Percentiles rank a stretch among this genome's conserved stretches.
Evolutionary conservation across 2,797 vertebrate genomes (phyloP).

Genomic region (Leptatherina wallacei): DNA sequence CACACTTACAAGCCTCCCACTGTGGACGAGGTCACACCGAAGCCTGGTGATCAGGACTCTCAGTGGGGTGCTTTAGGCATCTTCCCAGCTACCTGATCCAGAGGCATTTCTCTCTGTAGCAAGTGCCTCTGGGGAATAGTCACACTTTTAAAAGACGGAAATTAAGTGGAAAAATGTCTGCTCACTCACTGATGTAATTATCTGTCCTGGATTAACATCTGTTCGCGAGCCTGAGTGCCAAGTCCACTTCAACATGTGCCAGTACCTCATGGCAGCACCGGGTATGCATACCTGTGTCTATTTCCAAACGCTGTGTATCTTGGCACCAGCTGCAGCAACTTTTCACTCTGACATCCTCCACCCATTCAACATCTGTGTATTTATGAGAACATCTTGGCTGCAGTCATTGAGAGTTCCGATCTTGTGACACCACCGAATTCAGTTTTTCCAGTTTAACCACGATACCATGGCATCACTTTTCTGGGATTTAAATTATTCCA

Average conservation of each 20-base stretch:
- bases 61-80: constrained; percentile 64
- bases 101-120: constrained; percentile 70
- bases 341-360: constrained; percentile 84
- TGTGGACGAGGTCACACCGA: constrained; percentile 66
- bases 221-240: constrained; percentile 80
- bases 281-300: constrained; percentile 81
- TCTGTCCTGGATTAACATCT: constrained; percentile 89
- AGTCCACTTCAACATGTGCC: constrained; percentile 83
- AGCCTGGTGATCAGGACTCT: constrained; percentile 70
- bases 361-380: constrained; percentile 84
- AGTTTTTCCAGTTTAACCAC: constrained; percentile 60
- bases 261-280: constrained; percentile 72
- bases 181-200: constrained; percentile 88
- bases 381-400: constrained; percentile 82
- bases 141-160: constrained; percentile 85
- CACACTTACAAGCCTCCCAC: constrained; percentile 54
- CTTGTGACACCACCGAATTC: constrained; percentile 69
- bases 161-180: constrained; percentile 88
- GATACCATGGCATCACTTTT: constrained; percentile 31
- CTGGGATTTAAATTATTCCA: constrained; percentile 20
- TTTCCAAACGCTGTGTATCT: constrained; percentile 81
- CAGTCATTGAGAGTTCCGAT: constrained; percentile 72
- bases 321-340: constrained; percentile 80
- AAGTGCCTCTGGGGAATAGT: constrained; percentile 77
- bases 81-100: constrained; percentile 70